Evolutionary conservation across 2,113 vertebrate species (phyloP), one percentile per base, ranked within the genome.

Genomic region (Terrapene triunguis): DNA sequence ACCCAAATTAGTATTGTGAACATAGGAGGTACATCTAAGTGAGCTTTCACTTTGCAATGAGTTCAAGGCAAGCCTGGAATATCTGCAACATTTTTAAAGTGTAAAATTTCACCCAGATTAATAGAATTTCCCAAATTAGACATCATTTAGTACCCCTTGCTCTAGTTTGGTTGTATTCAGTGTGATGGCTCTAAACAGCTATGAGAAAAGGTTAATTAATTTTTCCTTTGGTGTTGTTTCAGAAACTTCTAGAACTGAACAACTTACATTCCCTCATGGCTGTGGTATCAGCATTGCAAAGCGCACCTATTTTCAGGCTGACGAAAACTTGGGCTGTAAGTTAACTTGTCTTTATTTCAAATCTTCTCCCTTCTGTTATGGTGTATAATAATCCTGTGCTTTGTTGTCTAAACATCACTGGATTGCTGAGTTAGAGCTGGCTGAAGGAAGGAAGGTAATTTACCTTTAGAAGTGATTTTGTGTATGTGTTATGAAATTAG

Each of bases 311-410:
- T 97, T 99, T 99, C 98, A 98, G 99, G 96, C 98, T 99, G 95
- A 99, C 98, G 62, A 99, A 99, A 97, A 99, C 99, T 86, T 99
- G 99, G 99, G 99, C 99, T 96, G 99, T 99, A 98, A 99, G 99
- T 98, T 72, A 78, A 53, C 82, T 38, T 16, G 85, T 94, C 53
- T 88, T n/a, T 5, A 1, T 72, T 84, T 90, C 47, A 44, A 69
- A 65, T 51, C 21, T 42, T 74, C 82, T 57, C 38, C 27, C 24
- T 38, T 88, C 88, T 88, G 88, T 83, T 55, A 44, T 4, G 24
- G 24, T 35, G 21, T 89, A 51, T 54, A 59, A 55, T 86, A 79
- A 92, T 96, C 94, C 38, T 87, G 79, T 88, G 17, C 6, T 55
- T 92, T 81, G 91, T 90, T 51, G 22, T 85, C 54, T 74, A 59